Evolutionary conservation across 2,797 vertebrate genomes (phyloP), one percentile per base, ranked within the genome.

Genomic region (Staurois parvus): DNA sequence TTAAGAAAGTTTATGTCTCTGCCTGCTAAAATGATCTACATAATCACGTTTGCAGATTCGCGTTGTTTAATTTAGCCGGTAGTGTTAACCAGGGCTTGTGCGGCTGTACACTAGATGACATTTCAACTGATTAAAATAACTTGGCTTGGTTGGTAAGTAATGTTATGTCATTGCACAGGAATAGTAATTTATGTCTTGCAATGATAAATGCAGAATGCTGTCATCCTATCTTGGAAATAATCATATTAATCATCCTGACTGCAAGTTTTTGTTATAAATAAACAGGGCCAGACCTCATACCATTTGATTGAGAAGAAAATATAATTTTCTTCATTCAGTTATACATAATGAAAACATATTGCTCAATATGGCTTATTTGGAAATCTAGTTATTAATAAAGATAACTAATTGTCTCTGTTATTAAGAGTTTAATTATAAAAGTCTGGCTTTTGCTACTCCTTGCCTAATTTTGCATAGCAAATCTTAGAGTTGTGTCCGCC

Each of bases 71-170:
- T 70, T 62, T 78, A 84, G 52, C 30, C 21, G 3, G 45, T 26
- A 76, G 29, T 76, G 66, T 77, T 72, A 72, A 72, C 30, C 83
- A 28, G 10, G 48, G n/a, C 62, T 62, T 67, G 40, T 48, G 42
- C 26, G 42, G 28, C 73, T 56, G 67, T 69, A 45, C 21, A 76
- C 19, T 42, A 45, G 37, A 48, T 79, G 77, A 69, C 66, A 77
- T 67, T 84, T 72, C 67, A 68, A 15, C 83, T 77, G 83, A 84
- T 84, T 84, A 77, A 56, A 77, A 85, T 85, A 75, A 42, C 42
- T 52, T 85, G 74, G 40, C 62, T 40, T 72, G 24, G 9, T 62
- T 37, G 64, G 79, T 70, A 81, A 69, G 72, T 81, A 56, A 73
- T 85, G 78, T 70, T 81, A 76, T 85, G 72, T 80, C 48, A 73